Percentiles rank a stretch among this genome's conserved stretches.
Evolutionary conservation across 2,113 vertebrate species (phyloP).

Genomic region (Athene noctua): DNA sequence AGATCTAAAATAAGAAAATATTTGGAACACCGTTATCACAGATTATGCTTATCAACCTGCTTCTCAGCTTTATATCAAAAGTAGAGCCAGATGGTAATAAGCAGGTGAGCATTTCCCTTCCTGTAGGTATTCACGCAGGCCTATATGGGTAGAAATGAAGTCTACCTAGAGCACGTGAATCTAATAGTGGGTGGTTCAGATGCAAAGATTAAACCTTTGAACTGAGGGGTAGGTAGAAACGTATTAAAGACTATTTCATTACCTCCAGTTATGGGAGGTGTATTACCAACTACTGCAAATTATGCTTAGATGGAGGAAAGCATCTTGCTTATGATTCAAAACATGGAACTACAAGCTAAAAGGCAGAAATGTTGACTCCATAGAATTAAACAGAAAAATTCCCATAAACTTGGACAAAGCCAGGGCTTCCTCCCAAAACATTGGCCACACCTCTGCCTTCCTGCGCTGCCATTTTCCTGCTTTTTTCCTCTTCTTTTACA

Average conservation of each 20-base stretch:
- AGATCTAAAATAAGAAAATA: neutral
- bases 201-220: neutral
- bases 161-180: neutral
- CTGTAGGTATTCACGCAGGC: neutral
- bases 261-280: neutral
- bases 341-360: neutral
- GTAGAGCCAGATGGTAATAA: neutral
- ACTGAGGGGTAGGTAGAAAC: neutral
- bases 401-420: neutral
- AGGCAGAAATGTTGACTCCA: neutral
- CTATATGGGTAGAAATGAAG: neutral
- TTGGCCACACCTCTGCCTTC: neutral
- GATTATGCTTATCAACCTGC: neutral
- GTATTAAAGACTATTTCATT: neutral
- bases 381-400: neutral
- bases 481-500: neutral
- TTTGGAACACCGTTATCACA: neutral
- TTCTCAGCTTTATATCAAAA: neutral
- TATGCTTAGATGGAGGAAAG: neutral
- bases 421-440: neutral
- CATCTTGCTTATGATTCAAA: neutral
- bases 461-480: neutral
- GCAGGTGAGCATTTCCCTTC: neutral
- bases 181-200: neutral
- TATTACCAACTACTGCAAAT: neutral